A percentile compares a stretch with the other conserved stretches of the same genome.
These are phyloP conservation scores for Yponomeuta malinellus DNA, from an alignment of 2,888 invertebrate species.

Conservation along the genomic window DNA sequence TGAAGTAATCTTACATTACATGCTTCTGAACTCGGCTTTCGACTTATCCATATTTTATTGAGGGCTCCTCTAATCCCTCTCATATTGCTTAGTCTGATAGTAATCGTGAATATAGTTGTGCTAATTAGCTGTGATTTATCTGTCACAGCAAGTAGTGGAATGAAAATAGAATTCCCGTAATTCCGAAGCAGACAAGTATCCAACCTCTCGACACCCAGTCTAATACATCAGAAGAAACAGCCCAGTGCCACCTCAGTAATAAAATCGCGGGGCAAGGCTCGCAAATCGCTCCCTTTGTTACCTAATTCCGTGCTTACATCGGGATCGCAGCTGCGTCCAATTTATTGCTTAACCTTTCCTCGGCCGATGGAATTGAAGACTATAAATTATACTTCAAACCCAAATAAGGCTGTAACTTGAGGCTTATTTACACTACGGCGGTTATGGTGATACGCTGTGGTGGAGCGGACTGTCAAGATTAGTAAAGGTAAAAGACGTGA, in stretches of 20 bases:
- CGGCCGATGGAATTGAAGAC: conserved; percentile 69
- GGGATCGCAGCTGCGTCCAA: conserved; percentile 65
- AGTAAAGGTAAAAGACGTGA: too few species aligned
- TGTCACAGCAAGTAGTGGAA: too few species aligned
- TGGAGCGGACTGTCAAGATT: neutral
- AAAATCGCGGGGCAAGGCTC: conserved; percentile 33
- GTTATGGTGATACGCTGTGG: neutral
- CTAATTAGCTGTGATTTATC: too few species aligned
- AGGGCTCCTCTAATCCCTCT: too few species aligned
- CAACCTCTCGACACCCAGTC: neutral
- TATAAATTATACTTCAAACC: conserved; percentile 74
- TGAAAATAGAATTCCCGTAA: neutral
- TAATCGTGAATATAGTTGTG: too few species aligned
- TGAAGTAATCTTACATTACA: too few species aligned
- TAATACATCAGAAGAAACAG: neutral
- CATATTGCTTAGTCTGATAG: too few species aligned
- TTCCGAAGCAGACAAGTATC: neutral
- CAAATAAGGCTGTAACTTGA: conserved; percentile 45
- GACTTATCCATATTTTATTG: too few species aligned
- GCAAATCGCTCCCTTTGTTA: conserved; percentile 64
- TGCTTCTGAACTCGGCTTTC: too few species aligned
- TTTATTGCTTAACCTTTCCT: conserved; percentile 70
- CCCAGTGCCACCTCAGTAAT: neutral
- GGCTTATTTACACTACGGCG: neutral
- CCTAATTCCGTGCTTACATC: conserved; percentile 66